phyloP scores from a whole-genome alignment of 2,113 vertebrate genomes.

The Meriones unguiculatus region DNA sequence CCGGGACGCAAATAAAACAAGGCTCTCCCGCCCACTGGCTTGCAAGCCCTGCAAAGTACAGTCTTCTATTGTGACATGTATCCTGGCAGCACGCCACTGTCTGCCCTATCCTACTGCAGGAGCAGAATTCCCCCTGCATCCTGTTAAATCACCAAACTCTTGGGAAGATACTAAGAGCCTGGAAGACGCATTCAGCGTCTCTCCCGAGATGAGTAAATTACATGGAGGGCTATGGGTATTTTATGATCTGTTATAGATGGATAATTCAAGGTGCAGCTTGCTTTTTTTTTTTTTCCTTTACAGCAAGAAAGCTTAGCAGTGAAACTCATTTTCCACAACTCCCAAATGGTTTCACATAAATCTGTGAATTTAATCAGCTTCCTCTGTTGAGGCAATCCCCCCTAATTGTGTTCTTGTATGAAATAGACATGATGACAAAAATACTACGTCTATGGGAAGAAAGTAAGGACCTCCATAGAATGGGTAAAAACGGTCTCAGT shows the following conservation, averaged over 20 bases:
- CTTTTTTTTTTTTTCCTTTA: background rate
- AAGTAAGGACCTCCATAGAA: background rate
- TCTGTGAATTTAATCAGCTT: slow-evolving; percentile 69
- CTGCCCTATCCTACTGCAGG: background rate
- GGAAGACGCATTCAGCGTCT: slow-evolving; percentile 31
- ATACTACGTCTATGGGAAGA: slow-evolving; percentile 45
- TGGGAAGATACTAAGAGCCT: background rate
- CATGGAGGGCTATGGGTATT: background rate
- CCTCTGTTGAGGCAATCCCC: slow-evolving; percentile 51
- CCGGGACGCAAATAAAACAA: background rate
- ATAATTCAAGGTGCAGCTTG: slow-evolving; percentile 17
- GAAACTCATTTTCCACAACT: slow-evolving; percentile 68
- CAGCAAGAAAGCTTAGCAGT: slow-evolving; percentile 62
- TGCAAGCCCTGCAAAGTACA: slow-evolving; percentile 10
- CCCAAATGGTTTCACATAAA: slow-evolving; percentile 62
- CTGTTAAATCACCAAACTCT: background rate
- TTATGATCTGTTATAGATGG: slow-evolving; percentile 50
- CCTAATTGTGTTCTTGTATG: slow-evolving; percentile 63
- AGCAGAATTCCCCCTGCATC: background rate
- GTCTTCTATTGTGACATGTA: background rate
- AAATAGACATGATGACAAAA: slow-evolving; percentile 63
- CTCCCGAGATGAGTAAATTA: slow-evolving; percentile 51
- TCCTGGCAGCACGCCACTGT: background rate
- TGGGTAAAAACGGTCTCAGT: background rate
- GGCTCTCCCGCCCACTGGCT: too few species aligned